Evolutionary conservation across 2,888 invertebrate species (phyloP).

Genomic region (Melanostoma mellinum): DNA sequence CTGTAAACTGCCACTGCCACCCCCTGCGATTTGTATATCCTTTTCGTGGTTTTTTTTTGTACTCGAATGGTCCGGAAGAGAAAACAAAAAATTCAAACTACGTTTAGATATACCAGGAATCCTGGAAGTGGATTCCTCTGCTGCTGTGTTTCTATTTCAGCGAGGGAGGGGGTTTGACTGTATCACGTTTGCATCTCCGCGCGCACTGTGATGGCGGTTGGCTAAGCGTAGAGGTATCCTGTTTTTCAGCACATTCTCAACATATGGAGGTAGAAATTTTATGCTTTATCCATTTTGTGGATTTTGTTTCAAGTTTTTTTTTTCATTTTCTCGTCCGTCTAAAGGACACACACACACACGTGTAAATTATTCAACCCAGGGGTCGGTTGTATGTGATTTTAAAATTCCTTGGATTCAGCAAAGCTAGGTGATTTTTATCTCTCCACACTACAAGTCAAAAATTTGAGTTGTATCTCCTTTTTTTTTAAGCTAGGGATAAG

Average conservation of each 20-base stretch:
- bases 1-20: slow-evolving; percentile 38
- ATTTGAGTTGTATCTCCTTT: slow-evolving; percentile 20
- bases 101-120: slow-evolving; percentile 63
- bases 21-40: slow-evolving; percentile 9
- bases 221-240: slow-evolving; percentile 38
- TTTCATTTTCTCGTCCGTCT: not conserved
- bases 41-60: slow-evolving; percentile 7
- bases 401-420: slow-evolving; percentile 54
- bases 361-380: not conserved
- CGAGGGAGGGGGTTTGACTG: slow-evolving; percentile 7
- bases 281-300: slow-evolving; percentile 69
- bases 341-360: not conserved
- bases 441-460: slow-evolving; percentile 63
- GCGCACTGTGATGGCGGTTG: slow-evolving; percentile 41
- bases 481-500: not conserved
- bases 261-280: slow-evolving; percentile 60
- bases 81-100: slow-evolving; percentile 36
- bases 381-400: slow-evolving; percentile 23
- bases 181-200: not conserved
- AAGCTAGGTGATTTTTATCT: slow-evolving; percentile 57
- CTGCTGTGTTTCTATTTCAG: slow-evolving; percentile 21
- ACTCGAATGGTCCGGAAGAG: slow-evolving; percentile 13
- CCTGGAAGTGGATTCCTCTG: slow-evolving; percentile 23
- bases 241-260: slow-evolving; percentile 31
- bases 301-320: slow-evolving; percentile 61